Evolutionary conservation across 2,797 vertebrate genomes (phyloP).

Genomic region (Mormyrus hasselquistii): DNA sequence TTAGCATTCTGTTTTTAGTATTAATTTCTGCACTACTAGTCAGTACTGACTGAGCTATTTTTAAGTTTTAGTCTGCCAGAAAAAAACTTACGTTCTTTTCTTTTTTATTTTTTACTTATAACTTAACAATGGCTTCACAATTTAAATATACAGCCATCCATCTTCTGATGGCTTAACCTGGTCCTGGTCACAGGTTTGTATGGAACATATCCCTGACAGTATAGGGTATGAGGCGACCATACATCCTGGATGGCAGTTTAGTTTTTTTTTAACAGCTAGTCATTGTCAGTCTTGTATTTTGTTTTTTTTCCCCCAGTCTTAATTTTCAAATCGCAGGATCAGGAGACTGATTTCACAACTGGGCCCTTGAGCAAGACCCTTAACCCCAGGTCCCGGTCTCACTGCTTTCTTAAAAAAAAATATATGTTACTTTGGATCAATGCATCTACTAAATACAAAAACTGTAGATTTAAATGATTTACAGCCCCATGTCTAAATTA

Average conservation of each 20-base stretch:
- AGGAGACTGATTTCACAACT: not conserved
- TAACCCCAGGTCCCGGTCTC: not conserved
- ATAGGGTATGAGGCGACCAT: not conserved
- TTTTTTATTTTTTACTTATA: not conserved
- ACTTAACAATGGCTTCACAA: not conserved
- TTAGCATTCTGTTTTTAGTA: not conserved
- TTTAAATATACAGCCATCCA: not conserved
- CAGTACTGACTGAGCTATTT: not conserved
- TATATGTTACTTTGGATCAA: not conserved
- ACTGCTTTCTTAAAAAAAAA: not conserved
- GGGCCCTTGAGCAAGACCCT: not conserved
- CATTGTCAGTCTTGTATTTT: not conserved
- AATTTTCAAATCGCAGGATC: not conserved
- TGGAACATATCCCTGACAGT: not conserved
- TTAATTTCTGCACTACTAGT: not conserved
- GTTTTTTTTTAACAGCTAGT: not conserved
- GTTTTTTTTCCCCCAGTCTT: not conserved
- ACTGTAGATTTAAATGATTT: not conserved
- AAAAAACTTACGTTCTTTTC: not conserved
- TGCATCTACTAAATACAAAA: not conserved
- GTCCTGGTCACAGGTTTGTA: not conserved
- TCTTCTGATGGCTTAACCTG: not conserved
- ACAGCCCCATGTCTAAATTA: not conserved
- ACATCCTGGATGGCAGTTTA: not conserved
- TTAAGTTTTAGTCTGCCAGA: not conserved